Base-by-base conservation (phyloP, 2,888 invertebrate genomes). In the Ormyrus thymus region DNA sequence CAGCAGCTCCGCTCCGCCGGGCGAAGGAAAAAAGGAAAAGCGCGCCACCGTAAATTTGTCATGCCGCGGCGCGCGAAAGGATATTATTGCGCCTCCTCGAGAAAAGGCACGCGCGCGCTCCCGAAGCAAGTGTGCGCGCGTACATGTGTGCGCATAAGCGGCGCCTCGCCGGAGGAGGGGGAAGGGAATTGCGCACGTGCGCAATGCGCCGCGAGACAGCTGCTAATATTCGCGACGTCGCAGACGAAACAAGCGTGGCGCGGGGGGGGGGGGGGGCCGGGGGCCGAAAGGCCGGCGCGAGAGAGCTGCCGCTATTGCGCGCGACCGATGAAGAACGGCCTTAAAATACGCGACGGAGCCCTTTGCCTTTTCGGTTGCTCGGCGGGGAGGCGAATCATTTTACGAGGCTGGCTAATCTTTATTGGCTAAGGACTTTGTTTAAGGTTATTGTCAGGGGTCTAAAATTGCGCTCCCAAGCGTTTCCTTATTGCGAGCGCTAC, bases 181-280 rank as follows among this genome's bases (percentile, higher is more conserved):
- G 13, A 51, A 46, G 13, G 51, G 51, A 66, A 51, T 56, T 55
- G 65, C 48, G 73, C 73, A 68, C 78, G 73, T 68, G 78, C 68
- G 61, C 51, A 71, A 59, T 45, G 53, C 55, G 50, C 46, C 58
- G 45, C 64, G 72, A 66, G 50, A 48, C 73, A 48, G 62, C 62
- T 72, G 68, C 79, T 76, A 76, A 79, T 79, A 79, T 73, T 69
- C 62, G 78, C 9, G 50, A 43, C 48, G 53, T 15, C 48, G 55
- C 73, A 80, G 80, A 80, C 76, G 70, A 77, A 77, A 80, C 80
- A 77, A 80, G 59, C 55, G 50, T n/a, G n/a, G n/a, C 61, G 11
- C 58, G 13, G 48, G 29, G 0, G 3, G 10, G 56, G 11, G 65
- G 48, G 68, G 13, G 48, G 29, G 0, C 29, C 13, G 56, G 11